These are phyloP conservation scores for Rhyacophila brunnea DNA, from an alignment of 1,140 invertebrate species.

Conservation along the genomic window DNA sequence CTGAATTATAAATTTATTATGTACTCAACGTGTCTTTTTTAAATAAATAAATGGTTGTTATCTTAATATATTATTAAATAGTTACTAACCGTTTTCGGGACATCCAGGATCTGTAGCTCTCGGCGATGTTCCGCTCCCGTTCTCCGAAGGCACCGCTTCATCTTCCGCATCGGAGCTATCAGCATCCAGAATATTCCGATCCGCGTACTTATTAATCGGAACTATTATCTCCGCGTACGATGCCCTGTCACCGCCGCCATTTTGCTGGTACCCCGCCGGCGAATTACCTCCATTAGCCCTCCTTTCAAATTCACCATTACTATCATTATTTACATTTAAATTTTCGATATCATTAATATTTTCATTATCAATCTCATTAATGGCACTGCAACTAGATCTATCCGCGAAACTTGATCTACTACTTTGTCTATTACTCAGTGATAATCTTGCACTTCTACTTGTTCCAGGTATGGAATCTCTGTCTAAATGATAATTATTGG, in stretches of 20 bases:
- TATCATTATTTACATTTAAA: conserved; percentile 13
- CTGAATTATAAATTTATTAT: too few species aligned
- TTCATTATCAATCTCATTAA: conserved; percentile 34
- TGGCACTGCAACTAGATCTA: conserved; percentile 33
- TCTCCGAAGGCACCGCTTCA: conserved; percentile 31
- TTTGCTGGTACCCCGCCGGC: conserved; percentile 19
- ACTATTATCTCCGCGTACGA: conserved; percentile 32
- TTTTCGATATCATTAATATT: conserved; percentile 29
- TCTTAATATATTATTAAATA: too few species aligned
- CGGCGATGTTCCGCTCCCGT: conserved; percentile 32
- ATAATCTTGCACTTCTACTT: conserved; percentile 44
- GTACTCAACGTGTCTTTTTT: too few species aligned
- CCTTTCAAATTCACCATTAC: conserved; percentile 4
- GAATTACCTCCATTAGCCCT: conserved; percentile 13
- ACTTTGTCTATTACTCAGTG: conserved; percentile 48
- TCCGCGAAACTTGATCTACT: conserved; percentile 30
- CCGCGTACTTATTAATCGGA: conserved; percentile 28
- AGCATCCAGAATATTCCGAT: conserved; percentile 33
- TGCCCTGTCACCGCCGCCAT: conserved; percentile 26
- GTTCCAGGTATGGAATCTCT: conserved; percentile 33
- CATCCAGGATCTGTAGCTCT: conserved; percentile 28
- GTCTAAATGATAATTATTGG: conserved; percentile 15
- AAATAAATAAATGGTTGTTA: too few species aligned
- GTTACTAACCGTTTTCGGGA: conserved; percentile 31
- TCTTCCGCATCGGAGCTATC: conserved; percentile 33